Conservation (phyloP, 2,113 vertebrate genomes). For the Nipponia nippon region DNA sequence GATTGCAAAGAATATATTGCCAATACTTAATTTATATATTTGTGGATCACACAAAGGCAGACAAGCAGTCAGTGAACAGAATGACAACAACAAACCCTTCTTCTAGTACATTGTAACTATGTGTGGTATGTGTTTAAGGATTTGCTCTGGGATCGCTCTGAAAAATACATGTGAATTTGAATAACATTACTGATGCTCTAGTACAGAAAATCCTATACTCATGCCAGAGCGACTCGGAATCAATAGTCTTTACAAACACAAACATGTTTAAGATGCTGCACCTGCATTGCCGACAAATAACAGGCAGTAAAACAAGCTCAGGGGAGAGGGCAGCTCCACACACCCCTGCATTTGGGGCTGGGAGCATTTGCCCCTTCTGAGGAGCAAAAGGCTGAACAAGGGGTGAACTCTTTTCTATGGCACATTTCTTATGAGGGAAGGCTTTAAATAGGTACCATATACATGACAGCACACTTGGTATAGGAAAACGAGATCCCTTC, state of each 20-base stretch:
- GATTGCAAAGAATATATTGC: not conserved
- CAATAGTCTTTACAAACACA: not conserved
- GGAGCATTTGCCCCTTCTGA: not conserved
- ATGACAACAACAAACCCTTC: not conserved
- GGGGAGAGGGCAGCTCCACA: not conserved
- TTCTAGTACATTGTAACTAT: not conserved
- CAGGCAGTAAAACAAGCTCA: not conserved
- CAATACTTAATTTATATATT: not conserved
- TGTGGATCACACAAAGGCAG: not conserved
- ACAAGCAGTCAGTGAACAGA: not conserved
- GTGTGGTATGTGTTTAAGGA: not conserved
- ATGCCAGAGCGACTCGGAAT: not conserved
- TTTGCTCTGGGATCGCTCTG: not conserved
- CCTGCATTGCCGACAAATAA: not conserved
- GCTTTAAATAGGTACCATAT: not conserved
- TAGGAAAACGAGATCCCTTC: not conserved
- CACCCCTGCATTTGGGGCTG: fast-evolving
- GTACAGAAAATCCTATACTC: not conserved
- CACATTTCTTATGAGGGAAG: not conserved
- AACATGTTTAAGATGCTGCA: not conserved
- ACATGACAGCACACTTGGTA: not conserved
- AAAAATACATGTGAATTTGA: slow-evolving; percentile 8
- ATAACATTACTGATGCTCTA: not conserved
- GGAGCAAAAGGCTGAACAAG: not conserved
- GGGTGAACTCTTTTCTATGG: fast-evolving